Evolutionary conservation across 2,888 invertebrate species (phyloP).

Genomic region (Synergus gifuensis): DNA sequence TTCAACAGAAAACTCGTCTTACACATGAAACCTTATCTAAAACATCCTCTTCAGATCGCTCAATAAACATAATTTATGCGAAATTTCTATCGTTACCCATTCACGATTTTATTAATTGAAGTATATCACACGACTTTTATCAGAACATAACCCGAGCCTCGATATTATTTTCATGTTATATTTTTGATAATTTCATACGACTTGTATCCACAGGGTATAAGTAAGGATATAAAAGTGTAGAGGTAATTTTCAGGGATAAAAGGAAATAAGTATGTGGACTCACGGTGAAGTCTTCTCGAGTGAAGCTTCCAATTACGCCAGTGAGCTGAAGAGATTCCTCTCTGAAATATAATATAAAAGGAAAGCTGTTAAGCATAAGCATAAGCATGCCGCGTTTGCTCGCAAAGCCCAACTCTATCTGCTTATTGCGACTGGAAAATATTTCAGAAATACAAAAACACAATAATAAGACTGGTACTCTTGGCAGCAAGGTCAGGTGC

Average conservation of each 20-base stretch:
- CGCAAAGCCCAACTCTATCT: constrained; percentile 23
- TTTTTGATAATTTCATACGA: constrained; percentile 21
- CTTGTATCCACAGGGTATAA: neutral
- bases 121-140: constrained; percentile 25
- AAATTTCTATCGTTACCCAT: constrained; percentile 28
- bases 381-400: neutral
- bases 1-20: neutral
- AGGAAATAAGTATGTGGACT: constrained; percentile 4
- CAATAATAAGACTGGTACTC: constrained; percentile 44
- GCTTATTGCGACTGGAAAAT: constrained; percentile 33
- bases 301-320: constrained; percentile 35
- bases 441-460: constrained; percentile 40
- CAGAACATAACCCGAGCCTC: neutral
- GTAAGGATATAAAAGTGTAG: constrained; percentile 1
- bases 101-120: constrained; percentile 28
- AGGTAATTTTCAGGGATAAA: constrained; percentile 6
- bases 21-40: constrained; percentile 16
- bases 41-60: neutral
- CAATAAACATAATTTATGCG: constrained; percentile 13
- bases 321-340: constrained; percentile 42
- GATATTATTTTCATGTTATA: neutral
- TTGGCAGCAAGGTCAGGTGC: constrained; percentile 32
- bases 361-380: constrained; percentile 37
- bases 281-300: constrained; percentile 4
- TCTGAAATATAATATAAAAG: constrained; percentile 37